These are phyloP conservation scores for Orchesella flavescens DNA, from an alignment of 2,888 invertebrate genomes.

Conservation along the genomic window DNA sequence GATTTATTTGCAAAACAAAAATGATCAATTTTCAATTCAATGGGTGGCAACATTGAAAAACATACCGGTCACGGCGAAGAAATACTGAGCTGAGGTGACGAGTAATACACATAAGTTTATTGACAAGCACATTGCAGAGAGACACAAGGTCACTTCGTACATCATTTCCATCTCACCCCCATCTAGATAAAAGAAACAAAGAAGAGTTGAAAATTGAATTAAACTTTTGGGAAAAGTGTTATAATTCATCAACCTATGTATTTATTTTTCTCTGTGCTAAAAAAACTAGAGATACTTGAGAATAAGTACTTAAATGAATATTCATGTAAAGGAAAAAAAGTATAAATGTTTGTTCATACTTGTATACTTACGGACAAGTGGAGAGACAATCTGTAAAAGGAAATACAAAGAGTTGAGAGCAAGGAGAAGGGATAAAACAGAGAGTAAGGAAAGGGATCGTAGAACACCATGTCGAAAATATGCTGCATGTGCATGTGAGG, in stretches of 20 bases:
- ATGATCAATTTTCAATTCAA: constrained; percentile 14
- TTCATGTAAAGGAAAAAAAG: too few relatives aligned
- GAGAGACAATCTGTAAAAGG: constrained; percentile 70
- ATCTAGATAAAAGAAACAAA: constrained; percentile 40
- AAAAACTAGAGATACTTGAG: too few relatives aligned
- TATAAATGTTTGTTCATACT: constrained; percentile 39
- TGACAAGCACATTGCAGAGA: constrained; percentile 71
- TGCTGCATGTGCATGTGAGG: constrained; percentile 65
- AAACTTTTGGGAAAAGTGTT: too few relatives aligned
- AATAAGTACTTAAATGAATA: too few relatives aligned
- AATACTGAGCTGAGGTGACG: constrained; percentile 71
- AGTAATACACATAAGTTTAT: constrained; percentile 72
- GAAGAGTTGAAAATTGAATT: constrained; percentile 1
- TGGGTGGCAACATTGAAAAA: not conserved
- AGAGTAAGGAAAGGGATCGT: constrained; percentile 69
- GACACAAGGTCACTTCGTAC: constrained; percentile 72
- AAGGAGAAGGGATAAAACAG: constrained; percentile 70
- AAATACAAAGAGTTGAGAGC: constrained; percentile 71
- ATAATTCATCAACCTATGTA: too few relatives aligned
- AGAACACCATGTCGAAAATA: constrained; percentile 70
- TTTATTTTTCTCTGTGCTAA: too few relatives aligned
- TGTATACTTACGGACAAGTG: constrained; percentile 68
- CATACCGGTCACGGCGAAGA: constrained; percentile 70
- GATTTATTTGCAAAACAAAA: not conserved
- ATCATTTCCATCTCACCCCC: constrained; percentile 70